Base-by-base conservation (phyloP, 2,797 vertebrate genomes). In the Esox lucius region DNA sequence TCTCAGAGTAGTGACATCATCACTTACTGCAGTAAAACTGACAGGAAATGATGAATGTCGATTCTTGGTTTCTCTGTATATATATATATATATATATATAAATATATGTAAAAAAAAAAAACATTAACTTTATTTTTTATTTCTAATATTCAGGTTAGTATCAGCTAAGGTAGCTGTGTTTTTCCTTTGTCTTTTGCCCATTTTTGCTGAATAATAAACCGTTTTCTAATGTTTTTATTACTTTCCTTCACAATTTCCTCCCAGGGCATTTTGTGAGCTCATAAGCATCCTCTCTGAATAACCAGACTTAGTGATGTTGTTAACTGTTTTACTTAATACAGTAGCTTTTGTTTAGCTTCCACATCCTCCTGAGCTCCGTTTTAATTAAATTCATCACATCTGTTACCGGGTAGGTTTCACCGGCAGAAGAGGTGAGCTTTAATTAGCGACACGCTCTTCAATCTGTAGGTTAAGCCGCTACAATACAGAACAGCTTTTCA, bases 381-480 rank as follows among this genome's bases (percentile, higher is more conserved):
- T 87, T 87, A 89, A 88, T 85, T 87, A 83, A 91, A 90, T 90
- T 87, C 84, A 78, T 89, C 86, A 84, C 90, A 90, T 87, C 88
- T 91, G 88, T 88, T 86, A 78, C 81, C 64, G 82, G 76, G 78
- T 6, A 61, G 72, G 75, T 74, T 62, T 71, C 2, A 75, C 33
- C 56, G 46, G 85, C 76, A 78, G 83, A 81, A 76, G 87, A 88
- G 85, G 86, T 83, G 85, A 88, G 86, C 82, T 87, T 87, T 91
- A 89, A 93, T 92, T 91, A 86, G 82, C 74, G 64, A 86, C 84
- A 84, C 86, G 59, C 70, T 86, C 83, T 86, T 83, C 87, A 88
- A 89, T 88, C 89, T 90, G 88, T 85, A 89, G 86, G 90, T 92
- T 89, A 92, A 91, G 84, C 85, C 79, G 77, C 78, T 89, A 91